These are phyloP conservation scores for Hydrolagus affinis DNA, from an alignment of 2,113 vertebrate genomes.

Conservation along the genomic window DNA sequence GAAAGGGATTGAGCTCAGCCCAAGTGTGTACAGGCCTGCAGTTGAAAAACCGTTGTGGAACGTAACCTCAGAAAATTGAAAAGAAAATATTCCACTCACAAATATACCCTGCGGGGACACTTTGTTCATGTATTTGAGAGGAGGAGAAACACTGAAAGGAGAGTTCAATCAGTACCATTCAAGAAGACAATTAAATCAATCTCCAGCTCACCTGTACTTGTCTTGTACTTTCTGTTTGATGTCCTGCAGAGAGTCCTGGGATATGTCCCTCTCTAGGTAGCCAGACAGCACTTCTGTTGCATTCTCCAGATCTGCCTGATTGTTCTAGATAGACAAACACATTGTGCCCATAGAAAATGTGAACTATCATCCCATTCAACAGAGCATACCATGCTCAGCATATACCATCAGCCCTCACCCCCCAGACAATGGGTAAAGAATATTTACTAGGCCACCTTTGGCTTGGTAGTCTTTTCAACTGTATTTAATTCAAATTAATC, in stretches of 20 bases:
- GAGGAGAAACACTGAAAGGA: neutral
- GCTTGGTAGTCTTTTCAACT: too few relatives aligned
- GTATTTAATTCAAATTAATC: too few relatives aligned
- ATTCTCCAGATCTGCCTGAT: constrained; percentile 98
- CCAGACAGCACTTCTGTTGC: constrained; percentile 97
- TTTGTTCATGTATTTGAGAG: neutral
- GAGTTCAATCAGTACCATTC: neutral
- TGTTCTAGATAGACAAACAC: constrained; percentile 69
- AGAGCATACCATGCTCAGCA: neutral
- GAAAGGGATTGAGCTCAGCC: too few relatives aligned
- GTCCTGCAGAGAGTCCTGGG: constrained; percentile 98
- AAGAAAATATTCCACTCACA: too few relatives aligned
- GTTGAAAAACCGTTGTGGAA: too few relatives aligned
- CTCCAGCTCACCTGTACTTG: constrained; percentile 84
- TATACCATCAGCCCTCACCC: neutral
- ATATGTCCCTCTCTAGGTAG: constrained; percentile 97
- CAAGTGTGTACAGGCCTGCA: too few relatives aligned
- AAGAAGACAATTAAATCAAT: too few relatives aligned
- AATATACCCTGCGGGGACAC: too few relatives aligned
- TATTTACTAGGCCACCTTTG: too few relatives aligned
- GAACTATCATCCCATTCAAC: neutral
- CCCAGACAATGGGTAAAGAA: too few relatives aligned
- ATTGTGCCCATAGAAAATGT: neutral
- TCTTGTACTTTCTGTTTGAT: constrained; percentile 99
- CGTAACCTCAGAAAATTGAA: too few relatives aligned